A percentile compares a stretch with the other conserved stretches of the same genome.
phyloP scores from a whole-genome alignment of 2,888 invertebrate genomes.

The Eutolmus rufibarbis region DNA sequence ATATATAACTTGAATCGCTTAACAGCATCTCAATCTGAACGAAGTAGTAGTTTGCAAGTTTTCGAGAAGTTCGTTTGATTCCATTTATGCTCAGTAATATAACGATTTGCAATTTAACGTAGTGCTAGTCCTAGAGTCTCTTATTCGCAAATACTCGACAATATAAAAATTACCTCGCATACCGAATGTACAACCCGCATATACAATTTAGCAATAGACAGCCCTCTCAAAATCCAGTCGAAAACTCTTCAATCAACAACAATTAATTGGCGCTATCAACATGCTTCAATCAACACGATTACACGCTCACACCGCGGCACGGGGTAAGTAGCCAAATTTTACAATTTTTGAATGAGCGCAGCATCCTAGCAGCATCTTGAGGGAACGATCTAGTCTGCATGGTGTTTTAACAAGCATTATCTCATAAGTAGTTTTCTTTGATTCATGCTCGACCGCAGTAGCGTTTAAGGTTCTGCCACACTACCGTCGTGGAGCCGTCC shows the following conservation, averaged over 20 bases:
- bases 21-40: slow-evolving; percentile 3
- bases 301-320: not conserved
- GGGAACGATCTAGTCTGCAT: slow-evolving; percentile 10
- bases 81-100: not conserved
- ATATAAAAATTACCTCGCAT: not conserved
- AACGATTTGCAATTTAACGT: not conserved
- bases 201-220: not conserved
- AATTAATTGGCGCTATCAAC: slow-evolving; percentile 11
- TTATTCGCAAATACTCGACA: not conserved
- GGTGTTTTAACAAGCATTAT: not conserved
- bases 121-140: not conserved
- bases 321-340: not conserved
- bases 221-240: not conserved
- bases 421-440: not conserved
- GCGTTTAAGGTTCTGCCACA: not conserved
- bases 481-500: not conserved
- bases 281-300: slow-evolving; percentile 5
- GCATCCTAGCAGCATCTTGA: slow-evolving; percentile 1
- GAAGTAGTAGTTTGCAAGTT: slow-evolving; percentile 28
- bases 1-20: not conserved
- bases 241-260: slow-evolving; percentile 13
- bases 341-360: not conserved
- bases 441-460: not conserved
- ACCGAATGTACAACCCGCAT: not conserved
- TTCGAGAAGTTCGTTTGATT: slow-evolving; percentile 2